Evolutionary conservation across 2,888 invertebrate species (phyloP).

Genomic region (Spodoptera littoralis): DNA sequence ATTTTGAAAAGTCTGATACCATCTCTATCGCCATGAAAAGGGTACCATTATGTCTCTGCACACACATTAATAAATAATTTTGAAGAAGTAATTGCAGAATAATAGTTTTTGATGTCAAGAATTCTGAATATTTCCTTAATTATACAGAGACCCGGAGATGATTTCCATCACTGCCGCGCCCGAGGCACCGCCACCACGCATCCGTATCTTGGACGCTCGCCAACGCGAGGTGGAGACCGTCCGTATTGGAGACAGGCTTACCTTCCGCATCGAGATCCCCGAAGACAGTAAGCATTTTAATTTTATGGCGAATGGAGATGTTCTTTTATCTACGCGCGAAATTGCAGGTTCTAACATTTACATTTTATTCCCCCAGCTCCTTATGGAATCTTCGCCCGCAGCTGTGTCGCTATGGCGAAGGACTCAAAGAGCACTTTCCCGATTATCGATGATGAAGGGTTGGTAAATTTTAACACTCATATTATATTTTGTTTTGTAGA

Average conservation of each 20-base stretch:
- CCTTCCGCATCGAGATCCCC: slow-evolving; percentile 98
- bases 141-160: slow-evolving; percentile 96
- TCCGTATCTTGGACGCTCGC: slow-evolving; percentile 95
- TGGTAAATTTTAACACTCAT: slow-evolving; percentile 55
- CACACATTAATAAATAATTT: slow-evolving; percentile 10
- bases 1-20: slow-evolving; percentile 55
- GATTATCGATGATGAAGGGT: slow-evolving; percentile 98
- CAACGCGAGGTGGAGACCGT: slow-evolving; percentile 97
- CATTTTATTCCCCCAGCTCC: slow-evolving; percentile 90
- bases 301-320: slow-evolving; percentile 10
- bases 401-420: slow-evolving; percentile 98
- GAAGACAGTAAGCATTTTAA: slow-evolving; percentile 94
- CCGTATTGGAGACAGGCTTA: slow-evolving; percentile 97
- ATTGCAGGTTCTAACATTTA: slow-evolving; percentile 16
- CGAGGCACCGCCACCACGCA: slow-evolving; percentile 97
- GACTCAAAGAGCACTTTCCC: slow-evolving; percentile 98
- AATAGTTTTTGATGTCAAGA: background rate
- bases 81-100: background rate
- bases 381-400: slow-evolving; percentile 98
- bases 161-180: slow-evolving; percentile 98
- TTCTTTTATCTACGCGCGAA: background rate
- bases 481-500: background rate
- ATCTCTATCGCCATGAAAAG: slow-evolving; percentile 62
- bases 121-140: slow-evolving; percentile 19
- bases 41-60: slow-evolving; percentile 47